A percentile compares a stretch with the other conserved stretches of the same genome.
Conservation (phyloP, 2,113 vertebrate species). For the Bubalus kerabau region DNA sequence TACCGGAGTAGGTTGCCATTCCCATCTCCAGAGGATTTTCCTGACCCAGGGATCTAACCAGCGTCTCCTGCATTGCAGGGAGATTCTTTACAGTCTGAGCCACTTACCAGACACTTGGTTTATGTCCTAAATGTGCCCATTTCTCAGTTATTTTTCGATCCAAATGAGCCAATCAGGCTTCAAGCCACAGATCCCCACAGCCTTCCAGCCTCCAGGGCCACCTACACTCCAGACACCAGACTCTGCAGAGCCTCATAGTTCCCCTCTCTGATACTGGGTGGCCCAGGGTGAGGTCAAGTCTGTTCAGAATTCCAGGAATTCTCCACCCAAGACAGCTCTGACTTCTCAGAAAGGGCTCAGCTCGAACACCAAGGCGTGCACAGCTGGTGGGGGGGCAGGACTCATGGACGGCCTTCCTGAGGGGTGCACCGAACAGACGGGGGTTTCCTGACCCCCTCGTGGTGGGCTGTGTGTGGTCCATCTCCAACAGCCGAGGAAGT, state of each 20-base stretch:
- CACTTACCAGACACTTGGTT: neutral
- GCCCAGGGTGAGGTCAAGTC: neutral
- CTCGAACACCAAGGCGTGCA: neutral
- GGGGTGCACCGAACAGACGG: no score
- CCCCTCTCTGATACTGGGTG: neutral
- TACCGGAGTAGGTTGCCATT: neutral
- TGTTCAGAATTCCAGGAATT: neutral
- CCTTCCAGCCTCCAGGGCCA: neutral
- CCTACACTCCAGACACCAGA: accelerated
- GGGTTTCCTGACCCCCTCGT: neutral
- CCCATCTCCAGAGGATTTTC: neutral
- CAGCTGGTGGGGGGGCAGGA: neutral
- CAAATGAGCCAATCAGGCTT: neutral
- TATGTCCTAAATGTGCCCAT: neutral
- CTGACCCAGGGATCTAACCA: neutral
- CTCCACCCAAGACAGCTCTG: neutral
- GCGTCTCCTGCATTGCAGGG: neutral
- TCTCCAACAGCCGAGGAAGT: neutral
- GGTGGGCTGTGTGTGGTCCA: neutral
- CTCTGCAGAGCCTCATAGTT: neutral
- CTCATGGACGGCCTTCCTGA: neutral
- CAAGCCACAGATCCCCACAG: neutral
- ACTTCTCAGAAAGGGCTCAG: neutral
- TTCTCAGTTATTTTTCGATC: neutral
- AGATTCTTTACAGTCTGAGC: neutral